Evolutionary conservation across 2,888 invertebrate species (phyloP).

Genomic region (Pilophorus perplexus): DNA sequence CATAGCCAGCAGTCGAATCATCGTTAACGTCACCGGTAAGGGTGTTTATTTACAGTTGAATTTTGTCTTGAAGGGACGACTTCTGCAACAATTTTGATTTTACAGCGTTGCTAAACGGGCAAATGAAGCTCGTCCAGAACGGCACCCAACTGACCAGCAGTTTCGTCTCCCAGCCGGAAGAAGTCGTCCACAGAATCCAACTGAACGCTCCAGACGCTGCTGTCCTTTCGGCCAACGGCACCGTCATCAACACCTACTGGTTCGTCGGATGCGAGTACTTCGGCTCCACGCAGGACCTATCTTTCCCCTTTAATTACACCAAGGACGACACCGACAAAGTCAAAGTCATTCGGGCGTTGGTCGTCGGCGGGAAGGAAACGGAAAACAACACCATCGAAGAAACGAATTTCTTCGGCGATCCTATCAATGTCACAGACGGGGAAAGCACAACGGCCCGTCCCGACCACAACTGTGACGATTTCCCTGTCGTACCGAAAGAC

Average conservation of each 20-base stretch:
- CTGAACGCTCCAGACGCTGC: slow-evolving; percentile 62
- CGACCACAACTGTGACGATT: slow-evolving; percentile 44
- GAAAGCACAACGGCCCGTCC: slow-evolving; percentile 47
- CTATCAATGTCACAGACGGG: slow-evolving; percentile 50
- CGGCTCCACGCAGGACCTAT: slow-evolving; percentile 62
- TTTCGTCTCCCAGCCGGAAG: slow-evolving; percentile 64
- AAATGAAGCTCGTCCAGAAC: slow-evolving; percentile 63
- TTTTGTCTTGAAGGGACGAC: neutral
- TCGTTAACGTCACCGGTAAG: slow-evolving; percentile 57
- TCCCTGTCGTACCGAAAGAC: slow-evolving; percentile 56
- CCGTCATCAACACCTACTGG: slow-evolving; percentile 68
- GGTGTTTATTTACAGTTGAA: slow-evolving; percentile 23
- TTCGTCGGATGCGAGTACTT: slow-evolving; percentile 73
- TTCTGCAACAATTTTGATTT: slow-evolving; percentile 44
- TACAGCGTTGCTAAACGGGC: slow-evolving; percentile 67
- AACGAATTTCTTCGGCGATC: slow-evolving; percentile 52
- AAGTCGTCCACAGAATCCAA: slow-evolving; percentile 60
- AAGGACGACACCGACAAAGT: slow-evolving; percentile 52
- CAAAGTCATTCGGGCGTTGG: slow-evolving; percentile 37
- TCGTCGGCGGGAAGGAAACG: slow-evolving; percentile 42
- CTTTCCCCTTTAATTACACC: slow-evolving; percentile 64
- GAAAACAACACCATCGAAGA: slow-evolving; percentile 51
- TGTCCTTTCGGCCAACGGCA: slow-evolving; percentile 59
- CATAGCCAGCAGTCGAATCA: slow-evolving; percentile 50
- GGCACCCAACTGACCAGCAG: slow-evolving; percentile 57